Base-by-base conservation (phyloP, 2,797 vertebrate species). In the Cyprinodon diabolis region DNA sequence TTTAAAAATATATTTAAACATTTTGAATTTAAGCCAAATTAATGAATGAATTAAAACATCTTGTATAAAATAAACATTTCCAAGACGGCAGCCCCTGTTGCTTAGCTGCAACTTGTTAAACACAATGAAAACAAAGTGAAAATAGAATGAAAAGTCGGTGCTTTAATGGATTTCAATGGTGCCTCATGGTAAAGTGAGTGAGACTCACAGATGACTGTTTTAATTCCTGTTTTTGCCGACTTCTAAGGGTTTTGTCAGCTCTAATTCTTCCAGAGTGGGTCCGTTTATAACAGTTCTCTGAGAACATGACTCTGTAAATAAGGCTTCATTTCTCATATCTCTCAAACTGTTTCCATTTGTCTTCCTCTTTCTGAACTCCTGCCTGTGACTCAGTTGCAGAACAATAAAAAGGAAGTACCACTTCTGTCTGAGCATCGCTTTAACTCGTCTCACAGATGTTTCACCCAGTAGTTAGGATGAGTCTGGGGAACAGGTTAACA, bases 341-440 rank as follows among this genome's bases (percentile, higher is more conserved):
- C 23, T n/a, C 54, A 13, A n/a, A 3, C 9, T 15, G 21, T 45
- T 65, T 7, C n/a, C 30, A 3, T 37, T 35, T 0, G 35, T 11
- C 35, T 60, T 60, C 60, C 60, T 65, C 62, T 65, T 65, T 65
- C 62, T 45, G 40, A n/a, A 13, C 60, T 43, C 21, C 19, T 43
- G 60, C 37, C 37, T 43, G 35, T 43, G 62, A 65, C 40, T 65
- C 40, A 45, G 5, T 43, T n/a, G 11, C 60, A 23, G 62, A 65
- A 63, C 60, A 60, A 60, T 35, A 63, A 45, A 23, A 23, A 23
- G 62, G 62, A 65, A 65, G 62, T 45, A 21, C 19, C 7, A 45
- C 12, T 65, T 65, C 62, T 65, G 37, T 65, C 40, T 23, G 12
- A 45, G n/a, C 14, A 37, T n/a, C 40, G 11, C 12, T 45, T 63